A percentile compares a stretch with the other conserved stretches of the same genome.
Conservation (phyloP, 1,140 invertebrate species). For the Drosophila watanabei region DNA sequence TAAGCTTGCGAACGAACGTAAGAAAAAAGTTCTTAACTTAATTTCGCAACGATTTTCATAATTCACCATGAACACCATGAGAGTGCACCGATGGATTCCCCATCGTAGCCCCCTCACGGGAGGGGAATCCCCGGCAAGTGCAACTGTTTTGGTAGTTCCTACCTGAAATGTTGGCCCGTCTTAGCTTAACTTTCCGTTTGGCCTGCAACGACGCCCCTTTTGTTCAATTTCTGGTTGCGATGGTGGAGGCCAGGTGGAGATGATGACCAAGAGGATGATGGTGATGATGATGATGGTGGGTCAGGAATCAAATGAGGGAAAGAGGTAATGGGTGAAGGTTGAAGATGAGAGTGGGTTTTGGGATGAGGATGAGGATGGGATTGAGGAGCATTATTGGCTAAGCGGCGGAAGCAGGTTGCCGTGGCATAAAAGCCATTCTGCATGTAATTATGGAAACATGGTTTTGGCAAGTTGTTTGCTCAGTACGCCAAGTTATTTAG, state of each 20-base stretch:
- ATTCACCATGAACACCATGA: constrained; percentile 80
- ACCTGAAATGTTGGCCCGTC: constrained; percentile 35
- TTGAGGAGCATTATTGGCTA: constrained; percentile 51
- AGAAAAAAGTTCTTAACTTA: constrained; percentile 74
- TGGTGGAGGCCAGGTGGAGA: constrained; percentile 32
- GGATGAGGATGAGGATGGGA: neutral
- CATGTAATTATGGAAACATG: constrained; percentile 85
- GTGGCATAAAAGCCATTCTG: constrained; percentile 65
- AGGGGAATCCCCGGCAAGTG: constrained; percentile 46
- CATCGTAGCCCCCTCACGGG: neutral
- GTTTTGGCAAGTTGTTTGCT: constrained; percentile 67
- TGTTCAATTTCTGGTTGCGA: constrained; percentile 63
- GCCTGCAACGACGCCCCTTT: constrained; percentile 67
- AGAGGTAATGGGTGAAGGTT: constrained; percentile 39
- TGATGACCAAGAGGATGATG: constrained; percentile 18
- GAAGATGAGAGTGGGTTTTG: neutral
- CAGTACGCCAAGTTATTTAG: constrained; percentile 30
- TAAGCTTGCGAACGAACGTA: constrained; percentile 14
- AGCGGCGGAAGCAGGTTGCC: constrained; percentile 60
- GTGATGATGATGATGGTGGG: constrained; percentile 22
- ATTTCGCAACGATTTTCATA: constrained; percentile 85
- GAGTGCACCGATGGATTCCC: constrained; percentile 53
- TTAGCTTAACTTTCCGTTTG: constrained; percentile 39
- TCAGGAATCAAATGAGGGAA: constrained; percentile 27
- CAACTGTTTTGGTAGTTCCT: constrained; percentile 79